Percentiles rank a stretch among this genome's conserved stretches.
Conservation (phyloP, 2,113 vertebrate genomes). For the Marmota flaviventris region DNA sequence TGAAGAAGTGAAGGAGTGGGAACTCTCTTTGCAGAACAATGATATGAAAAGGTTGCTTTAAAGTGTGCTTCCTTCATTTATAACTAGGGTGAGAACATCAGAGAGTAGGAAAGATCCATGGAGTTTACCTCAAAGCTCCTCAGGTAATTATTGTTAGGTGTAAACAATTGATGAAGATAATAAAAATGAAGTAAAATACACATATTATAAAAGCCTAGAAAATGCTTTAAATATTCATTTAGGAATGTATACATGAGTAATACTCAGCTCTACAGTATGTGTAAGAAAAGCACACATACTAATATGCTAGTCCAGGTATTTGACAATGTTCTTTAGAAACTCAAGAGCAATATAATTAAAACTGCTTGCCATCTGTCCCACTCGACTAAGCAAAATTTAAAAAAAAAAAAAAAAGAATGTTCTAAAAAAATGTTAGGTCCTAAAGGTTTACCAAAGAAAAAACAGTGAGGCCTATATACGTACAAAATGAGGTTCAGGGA, state of each 20-base stretch:
- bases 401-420: background rate
- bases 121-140: background rate
- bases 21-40: background rate
- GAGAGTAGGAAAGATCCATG: background rate
- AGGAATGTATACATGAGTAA: background rate
- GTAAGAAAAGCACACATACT: background rate
- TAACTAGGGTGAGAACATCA: background rate
- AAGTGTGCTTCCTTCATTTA: background rate
- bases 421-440: background rate
- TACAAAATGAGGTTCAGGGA: background rate
- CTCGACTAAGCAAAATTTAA: background rate
- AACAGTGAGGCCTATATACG: background rate
- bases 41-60: background rate
- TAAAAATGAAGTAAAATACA: background rate
- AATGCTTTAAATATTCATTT: slow-evolving; percentile 22
- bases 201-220: background rate
- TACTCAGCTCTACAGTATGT: background rate
- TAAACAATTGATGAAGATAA: slow-evolving; percentile 13
- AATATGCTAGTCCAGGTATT: slow-evolving; percentile 12
- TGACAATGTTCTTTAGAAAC: slow-evolving; percentile 35
- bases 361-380: background rate
- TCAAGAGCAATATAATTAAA: slow-evolving; percentile 43
- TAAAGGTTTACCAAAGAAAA: background rate
- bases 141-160: background rate
- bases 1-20: background rate